Conservation (phyloP, 30 jellyfish, hydroid and myxozoan genomes). For the Hydractinia symbiolongicarpus region DNA sequence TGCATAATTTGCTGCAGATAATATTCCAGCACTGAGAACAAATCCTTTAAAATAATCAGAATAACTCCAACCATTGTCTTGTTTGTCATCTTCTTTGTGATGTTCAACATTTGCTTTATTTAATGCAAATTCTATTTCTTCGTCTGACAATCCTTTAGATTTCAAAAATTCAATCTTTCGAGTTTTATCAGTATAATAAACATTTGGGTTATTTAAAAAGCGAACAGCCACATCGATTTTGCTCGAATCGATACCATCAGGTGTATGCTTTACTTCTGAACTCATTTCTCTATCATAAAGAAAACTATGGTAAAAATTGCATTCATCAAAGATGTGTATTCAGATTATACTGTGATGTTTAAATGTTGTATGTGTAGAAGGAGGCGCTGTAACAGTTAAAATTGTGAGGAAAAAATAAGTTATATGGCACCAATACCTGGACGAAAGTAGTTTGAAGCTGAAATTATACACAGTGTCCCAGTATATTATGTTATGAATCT, state of each 20-base stretch:
- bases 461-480: too few relatives aligned
- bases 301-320: too few relatives aligned
- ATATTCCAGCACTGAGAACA: constrained; percentile 28
- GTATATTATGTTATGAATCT: too few relatives aligned
- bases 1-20: constrained; percentile 35
- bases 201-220: constrained; percentile 26
- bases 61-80: constrained; percentile 10
- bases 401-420: too few relatives aligned
- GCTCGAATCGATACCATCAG: constrained; percentile 6
- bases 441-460: too few relatives aligned
- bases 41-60: constrained; percentile 22
- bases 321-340: too few relatives aligned
- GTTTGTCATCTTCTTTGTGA: neutral
- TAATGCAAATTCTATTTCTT: constrained; percentile 14
- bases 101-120: neutral
- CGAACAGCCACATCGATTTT: constrained; percentile 37
- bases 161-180: constrained; percentile 14
- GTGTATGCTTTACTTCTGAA: too few relatives aligned
- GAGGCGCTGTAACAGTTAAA: too few relatives aligned
- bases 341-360: too few relatives aligned
- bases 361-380: too few relatives aligned
- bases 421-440: too few relatives aligned
- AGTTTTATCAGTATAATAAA: constrained; percentile 1
- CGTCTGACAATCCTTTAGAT: constrained; percentile 19
- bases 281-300: too few relatives aligned